A percentile compares a stretch with the other conserved stretches of the same genome.
These are phyloP conservation scores for Dolichallabes microphthalmus DNA, from an alignment of 2,113 vertebrate genomes.

Conservation along the genomic window DNA sequence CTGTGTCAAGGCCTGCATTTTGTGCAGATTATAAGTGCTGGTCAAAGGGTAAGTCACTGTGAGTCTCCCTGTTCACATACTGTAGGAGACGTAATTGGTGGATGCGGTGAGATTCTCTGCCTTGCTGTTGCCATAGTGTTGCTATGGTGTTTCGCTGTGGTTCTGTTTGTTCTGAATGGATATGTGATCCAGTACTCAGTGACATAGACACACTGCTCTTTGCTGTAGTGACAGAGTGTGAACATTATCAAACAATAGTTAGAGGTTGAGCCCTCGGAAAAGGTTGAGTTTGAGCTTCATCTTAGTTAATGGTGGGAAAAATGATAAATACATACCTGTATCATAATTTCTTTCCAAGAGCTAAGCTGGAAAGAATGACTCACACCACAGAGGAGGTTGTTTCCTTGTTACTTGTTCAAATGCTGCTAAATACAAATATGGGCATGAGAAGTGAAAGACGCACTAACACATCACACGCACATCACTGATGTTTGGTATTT, in stretches of 20 bases:
- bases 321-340: not conserved
- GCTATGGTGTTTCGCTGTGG: conserved; percentile 32
- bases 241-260: conserved; percentile 26
- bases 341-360: conserved; percentile 13
- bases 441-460: not conserved
- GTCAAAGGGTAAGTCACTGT: not conserved
- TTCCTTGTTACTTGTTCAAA: not conserved
- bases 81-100: not conserved
- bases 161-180: conserved; percentile 34
- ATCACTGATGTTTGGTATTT: not conserved
- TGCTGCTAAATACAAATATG: conserved; percentile 16
- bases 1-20: not conserved
- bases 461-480: not conserved
- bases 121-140: conserved; percentile 30
- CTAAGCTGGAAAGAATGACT: conserved; percentile 19
- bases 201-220: conserved; percentile 15
- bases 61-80: not conserved
- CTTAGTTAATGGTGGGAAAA: not conserved
- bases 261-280: not conserved
- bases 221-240: conserved; percentile 32
- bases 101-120: not conserved
- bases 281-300: not conserved
- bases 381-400: not conserved
- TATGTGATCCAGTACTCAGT: conserved; percentile 15
- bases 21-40: not conserved